Base-by-base conservation (phyloP, 2,888 invertebrate species). In the Petrophora chlorosata region DNA sequence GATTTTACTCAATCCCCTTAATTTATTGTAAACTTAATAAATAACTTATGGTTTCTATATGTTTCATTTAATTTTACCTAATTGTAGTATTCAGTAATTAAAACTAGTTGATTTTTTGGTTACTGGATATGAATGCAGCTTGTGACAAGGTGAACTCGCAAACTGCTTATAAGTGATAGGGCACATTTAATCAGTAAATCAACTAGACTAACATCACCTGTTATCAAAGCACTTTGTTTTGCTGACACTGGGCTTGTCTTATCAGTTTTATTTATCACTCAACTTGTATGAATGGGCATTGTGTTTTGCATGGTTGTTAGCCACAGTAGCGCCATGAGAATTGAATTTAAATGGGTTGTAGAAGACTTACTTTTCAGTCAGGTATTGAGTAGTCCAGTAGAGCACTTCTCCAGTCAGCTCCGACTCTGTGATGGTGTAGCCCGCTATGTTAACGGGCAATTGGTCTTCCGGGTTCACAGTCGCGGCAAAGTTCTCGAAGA, bases 401-500 rank as follows among this genome's bases (percentile, higher is more conserved):
- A 95, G 91, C 55, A 95, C 92, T 77, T 95, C 95, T 33, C 95
- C 95, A 63, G 92, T 89, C 49, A 95, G 85, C 85, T 96, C 96
- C 5, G 90, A 82, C 64, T 94, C 93, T 29, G 92, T 91, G 65
- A 95, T 91, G 56, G 93, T 92, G 76, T 94, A 94, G 59, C 92
- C 92, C 59, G 92, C 92, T 50, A 94, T 93, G 73, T 93, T 92
- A 34, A 95, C 94, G 40, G 95, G 95, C 63, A 95, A 85, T 74
- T 94, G 95, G 79, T 95, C 95, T 62, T 93, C 92, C 1, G 93
- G 93, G 66, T 94, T 92, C 35, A 94, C 92, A 43, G 92, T 93
- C 50, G 92, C 91, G 59, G 93, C 92, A 80, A 95, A 94, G 73
- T 92, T 90, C 68, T 94, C 93, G 73, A 95, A 94, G 86, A 95